Evolutionary conservation across 2,113 vertebrate species (phyloP), one percentile per base, ranked within the genome.

Genomic region (Pelobates fuscus): DNA sequence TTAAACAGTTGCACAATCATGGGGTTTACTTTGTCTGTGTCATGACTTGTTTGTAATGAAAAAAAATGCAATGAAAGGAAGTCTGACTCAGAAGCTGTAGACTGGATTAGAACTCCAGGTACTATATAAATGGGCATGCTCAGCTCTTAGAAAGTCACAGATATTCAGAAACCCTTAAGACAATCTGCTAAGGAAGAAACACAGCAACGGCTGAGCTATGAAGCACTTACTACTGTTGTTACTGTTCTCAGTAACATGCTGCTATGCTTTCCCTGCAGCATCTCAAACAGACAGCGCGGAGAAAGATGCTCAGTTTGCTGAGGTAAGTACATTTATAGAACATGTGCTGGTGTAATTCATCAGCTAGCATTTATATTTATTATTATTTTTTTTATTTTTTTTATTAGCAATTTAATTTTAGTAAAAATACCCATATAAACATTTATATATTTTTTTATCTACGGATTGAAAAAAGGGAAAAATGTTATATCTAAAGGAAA

Each of bases 311-410:
- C 12, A 66, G 0, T 67, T 82, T 75, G 89, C 85, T 52, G 32
- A 80, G 77, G 91, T 93, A 84, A 89, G 72, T 44, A 57, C 54
- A 65, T 55, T 27, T 20, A 37, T 37, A 37, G 32, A 37, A 57
- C 20, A 24, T 57, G 14, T 52, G 21, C 17, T 37, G 76, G 26
- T 21, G 41, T 37, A 37, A 37, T 37, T 5, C 10, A 37, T 37
- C 32, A 6, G 32, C 10, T 10, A 37, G 10, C 32, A 37, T 37
- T 37, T 5, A 6, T 37, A 37, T 37, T 37, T 37, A 37, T 37
- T 11, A 27, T 67, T 72, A 55, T 0, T 5, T 68, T 80, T 65
- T 46, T 46, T 70, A 64, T 79, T 78, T 72, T 70, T n/a, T n/a
- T n/a, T n/a, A n/a, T n/a, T n/a, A n/a, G n/a, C n/a, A n/a, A n/a